These are phyloP conservation scores for Tanaodytes sp. DNA, from an alignment of 2,888 invertebrate genomes.

Conservation along the genomic window DNA sequence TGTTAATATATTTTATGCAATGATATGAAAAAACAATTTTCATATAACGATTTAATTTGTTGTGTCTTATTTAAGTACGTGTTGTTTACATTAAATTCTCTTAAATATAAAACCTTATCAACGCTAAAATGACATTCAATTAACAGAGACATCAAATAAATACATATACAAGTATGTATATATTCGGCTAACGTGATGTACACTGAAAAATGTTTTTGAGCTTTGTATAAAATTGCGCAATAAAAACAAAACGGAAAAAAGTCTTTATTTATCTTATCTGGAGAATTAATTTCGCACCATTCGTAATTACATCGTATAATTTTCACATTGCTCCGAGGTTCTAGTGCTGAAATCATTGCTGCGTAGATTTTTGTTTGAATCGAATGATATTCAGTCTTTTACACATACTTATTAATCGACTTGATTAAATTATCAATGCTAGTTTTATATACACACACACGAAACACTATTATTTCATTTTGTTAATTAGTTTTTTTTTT, in stretches of 20 bases:
- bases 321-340: conserved; percentile 15
- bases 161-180: too few relatives aligned
- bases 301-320: conserved; percentile 23
- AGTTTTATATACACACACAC: conserved; percentile 39
- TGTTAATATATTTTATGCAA: conserved; percentile 41
- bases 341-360: conserved; percentile 33
- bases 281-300: conserved; percentile 15
- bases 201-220: conserved; percentile 29
- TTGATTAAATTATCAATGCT: conserved; percentile 23
- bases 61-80: conserved; percentile 28
- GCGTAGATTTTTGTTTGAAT: conserved; percentile 15
- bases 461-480: conserved; percentile 29
- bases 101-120: conserved; percentile 30
- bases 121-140: conserved; percentile 28
- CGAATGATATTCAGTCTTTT: conserved; percentile 44
- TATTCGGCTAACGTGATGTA: neutral
- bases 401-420: conserved; percentile 30
- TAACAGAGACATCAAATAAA: conserved; percentile 15
- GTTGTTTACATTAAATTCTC: conserved; percentile 22
- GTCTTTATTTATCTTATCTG: conserved; percentile 6
- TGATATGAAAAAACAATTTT: conserved; percentile 41
- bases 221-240: conserved; percentile 32
- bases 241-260: conserved; percentile 3
- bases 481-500: too few relatives aligned
- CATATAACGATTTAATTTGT: too few relatives aligned